Base-by-base conservation (phyloP, 2,797 vertebrate genomes). In the Carduelis carduelis region DNA sequence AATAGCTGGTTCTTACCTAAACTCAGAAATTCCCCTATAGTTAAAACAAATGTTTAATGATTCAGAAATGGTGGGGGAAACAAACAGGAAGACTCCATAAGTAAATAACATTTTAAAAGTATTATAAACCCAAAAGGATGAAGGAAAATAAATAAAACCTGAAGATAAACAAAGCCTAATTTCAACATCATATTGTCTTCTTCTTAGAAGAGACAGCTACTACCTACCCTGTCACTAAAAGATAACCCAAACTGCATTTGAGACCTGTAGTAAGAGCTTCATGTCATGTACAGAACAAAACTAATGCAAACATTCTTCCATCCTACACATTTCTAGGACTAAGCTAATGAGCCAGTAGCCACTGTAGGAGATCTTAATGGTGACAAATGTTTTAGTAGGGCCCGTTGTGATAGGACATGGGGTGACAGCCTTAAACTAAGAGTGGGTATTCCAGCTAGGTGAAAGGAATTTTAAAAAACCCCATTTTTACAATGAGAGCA, bases 351-450 rank as follows among this genome's bases (percentile, higher is more conserved):
- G 37, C 11, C 50, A 68, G 12, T 9, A 83, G 50, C 8, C 50
- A 61, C 19, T 30, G 6, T 0, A 86, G 11, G 27, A 83, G 89
- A 88, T 11, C 13, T 2, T 19, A 28, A 17, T 0, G 1, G n/a
- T 37, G 43, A 68, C 28, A 56, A 41, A 50, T 18, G 4, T 64
- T 57, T 63, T 16, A 64, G 27, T 5, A 79, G 44, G 34, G 22
- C 5, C 6, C 14, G 5, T 1, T 39, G 20, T 1, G 1, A 68
- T 0, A 85, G 41, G 35, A 55, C 35, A 79, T 6, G 1, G 13
- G 21, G 7, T 21, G 75, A 68, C 2, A 5, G 10, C 26, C 63
- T 64, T 59, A 50, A 69, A 78, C 22, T 53, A 32, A 11, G 14
- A 69, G 4, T 32, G 8, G 18, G 15, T 4, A 57, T 35, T 23